phyloP scores from a whole-genome alignment of 2,888 invertebrate species.

The Aphrophora alni region DNA sequence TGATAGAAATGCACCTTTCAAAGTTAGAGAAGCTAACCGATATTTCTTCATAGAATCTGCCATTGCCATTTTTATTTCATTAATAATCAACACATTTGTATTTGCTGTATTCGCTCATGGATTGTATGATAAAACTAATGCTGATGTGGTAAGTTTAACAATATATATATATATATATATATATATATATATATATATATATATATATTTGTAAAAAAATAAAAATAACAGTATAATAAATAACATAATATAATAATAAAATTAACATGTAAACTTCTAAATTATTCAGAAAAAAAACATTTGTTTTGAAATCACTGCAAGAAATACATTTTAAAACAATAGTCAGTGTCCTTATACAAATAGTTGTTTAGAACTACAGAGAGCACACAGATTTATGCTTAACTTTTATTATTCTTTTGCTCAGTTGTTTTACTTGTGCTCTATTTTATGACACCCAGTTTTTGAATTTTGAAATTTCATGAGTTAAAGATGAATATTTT shows the following conservation, averaged over 20 bases:
- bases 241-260: background rate
- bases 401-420: too few species aligned
- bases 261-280: background rate
- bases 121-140: conserved; percentile 72
- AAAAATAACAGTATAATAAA: background rate
- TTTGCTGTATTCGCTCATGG: conserved; percentile 87
- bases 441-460: too few species aligned
- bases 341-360: too few species aligned
- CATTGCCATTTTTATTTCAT: conserved; percentile 80
- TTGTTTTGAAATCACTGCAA: too few species aligned
- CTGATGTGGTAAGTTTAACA: conserved; percentile 65
- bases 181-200: background rate
- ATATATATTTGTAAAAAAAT: too few species aligned
- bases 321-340: too few species aligned
- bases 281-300: too few species aligned
- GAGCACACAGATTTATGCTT: too few species aligned
- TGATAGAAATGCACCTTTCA: conserved; percentile 70
- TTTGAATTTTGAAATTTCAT: too few species aligned
- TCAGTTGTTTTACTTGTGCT: too few species aligned
- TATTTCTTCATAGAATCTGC: conserved; percentile 82
- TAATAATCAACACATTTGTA: conserved; percentile 87
- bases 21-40: conserved; percentile 81
- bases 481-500: too few species aligned
- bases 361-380: too few species aligned
- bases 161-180: background rate